Evolutionary conservation across 2,888 invertebrate species (phyloP).

Genomic region (Hirtodrosophila histrioides): DNA sequence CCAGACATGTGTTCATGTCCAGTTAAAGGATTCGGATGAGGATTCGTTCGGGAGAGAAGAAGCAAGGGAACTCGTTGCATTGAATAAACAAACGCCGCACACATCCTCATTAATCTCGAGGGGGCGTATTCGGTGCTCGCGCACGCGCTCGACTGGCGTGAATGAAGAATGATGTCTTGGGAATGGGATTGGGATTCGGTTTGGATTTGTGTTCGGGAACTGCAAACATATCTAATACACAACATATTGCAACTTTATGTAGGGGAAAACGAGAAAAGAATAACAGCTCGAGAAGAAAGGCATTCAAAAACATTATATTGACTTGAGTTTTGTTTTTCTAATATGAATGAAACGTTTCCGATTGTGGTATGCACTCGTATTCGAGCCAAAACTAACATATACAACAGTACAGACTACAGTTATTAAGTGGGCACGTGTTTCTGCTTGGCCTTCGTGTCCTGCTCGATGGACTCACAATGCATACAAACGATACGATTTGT

Average conservation of each 20-base stretch:
- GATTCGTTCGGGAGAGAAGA: slow-evolving; percentile 15
- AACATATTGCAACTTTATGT: slow-evolving; percentile 79
- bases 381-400: slow-evolving; percentile 31
- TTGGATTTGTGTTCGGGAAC: slow-evolving; percentile 15
- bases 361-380: neutral
- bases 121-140: slow-evolving; percentile 70
- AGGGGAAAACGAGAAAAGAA: slow-evolving; percentile 34
- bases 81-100: slow-evolving; percentile 64
- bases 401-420: slow-evolving; percentile 9
- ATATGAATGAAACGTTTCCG: slow-evolving; percentile 41
- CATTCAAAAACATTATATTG: slow-evolving; percentile 24
- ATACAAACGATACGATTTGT: slow-evolving; percentile 68
- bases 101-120: slow-evolving; percentile 78
- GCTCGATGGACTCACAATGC: slow-evolving; percentile 31
- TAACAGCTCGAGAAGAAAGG: slow-evolving; percentile 2
- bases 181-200: slow-evolving; percentile 17
- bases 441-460: slow-evolving; percentile 7
- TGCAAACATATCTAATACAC: slow-evolving; percentile 57
- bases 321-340: slow-evolving; percentile 57
- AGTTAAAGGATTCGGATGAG: slow-evolving; percentile 66
- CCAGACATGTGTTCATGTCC: slow-evolving; percentile 30
- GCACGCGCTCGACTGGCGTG: slow-evolving; percentile 52
- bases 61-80: slow-evolving; percentile 19
- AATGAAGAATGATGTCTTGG: slow-evolving; percentile 28
- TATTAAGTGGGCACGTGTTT: slow-evolving; percentile 77